phyloP scores from a whole-genome alignment of 2,113 vertebrate genomes.

The Hydrochoerus hydrochaeris region DNA sequence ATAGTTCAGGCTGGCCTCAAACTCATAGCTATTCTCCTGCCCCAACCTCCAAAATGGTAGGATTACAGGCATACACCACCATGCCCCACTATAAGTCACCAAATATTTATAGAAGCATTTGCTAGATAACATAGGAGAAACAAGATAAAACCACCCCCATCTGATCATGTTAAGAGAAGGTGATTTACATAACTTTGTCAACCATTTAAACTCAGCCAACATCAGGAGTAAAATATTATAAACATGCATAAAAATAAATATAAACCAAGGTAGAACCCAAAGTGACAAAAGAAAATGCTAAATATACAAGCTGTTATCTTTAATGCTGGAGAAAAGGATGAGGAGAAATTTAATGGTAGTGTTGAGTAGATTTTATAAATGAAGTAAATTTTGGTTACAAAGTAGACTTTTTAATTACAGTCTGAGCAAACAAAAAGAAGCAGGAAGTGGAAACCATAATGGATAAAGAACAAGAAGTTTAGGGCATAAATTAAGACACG shows the following conservation, averaged over 20 bases:
- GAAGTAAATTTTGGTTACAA: not conserved
- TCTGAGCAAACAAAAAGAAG: not conserved
- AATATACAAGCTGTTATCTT: not conserved
- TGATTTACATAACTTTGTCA: not conserved
- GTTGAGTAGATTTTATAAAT: not conserved
- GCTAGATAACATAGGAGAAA: not conserved
- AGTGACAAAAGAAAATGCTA: not conserved
- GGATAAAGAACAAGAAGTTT: slow-evolving; percentile 9
- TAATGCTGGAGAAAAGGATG: not conserved
- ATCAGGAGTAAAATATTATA: not conserved
- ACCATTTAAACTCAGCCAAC: not conserved
- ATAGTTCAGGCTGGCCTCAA: not conserved
- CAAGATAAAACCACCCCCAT: not conserved
- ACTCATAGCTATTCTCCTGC: not conserved
- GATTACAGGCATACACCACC: not conserved
- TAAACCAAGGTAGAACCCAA: not conserved
- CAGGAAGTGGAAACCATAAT: not conserved
- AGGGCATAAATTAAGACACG: not conserved
- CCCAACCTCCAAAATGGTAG: not conserved
- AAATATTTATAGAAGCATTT: not conserved
- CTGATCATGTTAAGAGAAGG: not conserved
- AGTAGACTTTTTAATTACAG: not conserved
- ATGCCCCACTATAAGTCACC: not conserved
- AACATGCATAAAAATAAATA: not conserved
- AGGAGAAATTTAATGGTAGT: not conserved